Evolutionary conservation across 2,797 vertebrate genomes (phyloP).

Genomic region (Rhynchotus rufescens): DNA sequence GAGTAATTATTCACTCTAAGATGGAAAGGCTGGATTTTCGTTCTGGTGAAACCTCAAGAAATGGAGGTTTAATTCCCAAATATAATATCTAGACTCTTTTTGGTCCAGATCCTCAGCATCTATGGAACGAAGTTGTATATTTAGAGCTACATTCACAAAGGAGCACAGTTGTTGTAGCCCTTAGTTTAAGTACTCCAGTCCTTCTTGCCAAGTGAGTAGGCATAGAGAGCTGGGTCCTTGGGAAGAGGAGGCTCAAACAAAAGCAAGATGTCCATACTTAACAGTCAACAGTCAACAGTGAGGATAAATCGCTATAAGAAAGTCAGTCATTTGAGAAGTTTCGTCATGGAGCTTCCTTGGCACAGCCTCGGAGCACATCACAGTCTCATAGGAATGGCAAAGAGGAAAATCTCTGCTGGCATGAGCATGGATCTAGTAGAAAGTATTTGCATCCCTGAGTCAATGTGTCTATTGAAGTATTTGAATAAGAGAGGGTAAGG

Average conservation of each 20-base stretch:
- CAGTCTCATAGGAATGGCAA: neutral
- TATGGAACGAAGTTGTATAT: fast-evolving
- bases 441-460: neutral
- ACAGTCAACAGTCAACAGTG: neutral
- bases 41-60: neutral
- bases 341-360: neutral
- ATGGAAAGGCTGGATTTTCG: neutral
- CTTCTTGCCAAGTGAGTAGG: fast-evolving
- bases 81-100: neutral
- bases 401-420: neutral
- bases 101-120: neutral
- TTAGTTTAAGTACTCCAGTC: neutral
- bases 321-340: neutral
- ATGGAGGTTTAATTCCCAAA: neutral
- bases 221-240: neutral
- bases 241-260: neutral
- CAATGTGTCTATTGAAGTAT: neutral
- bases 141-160: neutral
- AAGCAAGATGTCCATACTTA: neutral
- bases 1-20: neutral
- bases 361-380: neutral
- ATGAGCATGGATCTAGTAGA: neutral
- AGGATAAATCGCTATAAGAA: neutral
- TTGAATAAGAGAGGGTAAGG: neutral
- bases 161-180: neutral